phyloP scores from a whole-genome alignment of 2,113 vertebrate genomes.

The Poeciliopsis prolifica region DNA sequence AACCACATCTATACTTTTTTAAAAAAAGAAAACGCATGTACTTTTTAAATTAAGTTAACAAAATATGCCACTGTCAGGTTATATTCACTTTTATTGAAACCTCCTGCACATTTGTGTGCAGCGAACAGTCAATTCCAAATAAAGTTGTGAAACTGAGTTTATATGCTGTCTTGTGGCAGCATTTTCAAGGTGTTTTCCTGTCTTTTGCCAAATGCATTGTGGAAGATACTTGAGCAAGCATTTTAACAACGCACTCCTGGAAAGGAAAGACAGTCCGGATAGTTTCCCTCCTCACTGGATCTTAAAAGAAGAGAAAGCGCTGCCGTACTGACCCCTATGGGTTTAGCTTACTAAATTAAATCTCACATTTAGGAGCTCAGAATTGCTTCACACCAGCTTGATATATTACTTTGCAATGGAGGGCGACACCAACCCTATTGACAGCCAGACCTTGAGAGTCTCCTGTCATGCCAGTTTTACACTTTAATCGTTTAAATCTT shows the following conservation, averaged over 20 bases:
- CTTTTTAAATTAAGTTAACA: neutral
- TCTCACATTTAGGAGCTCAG: neutral
- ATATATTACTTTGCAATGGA: neutral
- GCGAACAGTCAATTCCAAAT: constrained; percentile 5
- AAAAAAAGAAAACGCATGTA: no score
- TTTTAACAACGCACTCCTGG: constrained; percentile 1
- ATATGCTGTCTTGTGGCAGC: constrained; percentile 5
- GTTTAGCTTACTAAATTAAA: constrained; percentile 6
- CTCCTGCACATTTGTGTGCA: constrained; percentile 15
- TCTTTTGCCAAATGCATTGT: neutral
- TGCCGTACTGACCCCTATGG: neutral
- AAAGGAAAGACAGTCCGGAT: constrained; percentile 9
- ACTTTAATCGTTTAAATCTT: constrained; percentile 3
- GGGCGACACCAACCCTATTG: neutral
- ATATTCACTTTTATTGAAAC: constrained; percentile 10
- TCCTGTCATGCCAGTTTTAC: constrained; percentile 2
- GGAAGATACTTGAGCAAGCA: constrained; percentile 1
- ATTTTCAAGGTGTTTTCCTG: neutral
- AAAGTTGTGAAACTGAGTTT: constrained; percentile 8
- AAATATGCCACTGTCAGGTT: neutral
- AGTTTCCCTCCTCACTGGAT: neutral
- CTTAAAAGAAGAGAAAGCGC: neutral
- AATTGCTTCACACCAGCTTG: neutral
- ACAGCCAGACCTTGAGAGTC: constrained; percentile 1
- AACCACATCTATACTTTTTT: neutral